Conservation (phyloP, 2,797 vertebrate species). For the Megalops cyprinoides region DNA sequence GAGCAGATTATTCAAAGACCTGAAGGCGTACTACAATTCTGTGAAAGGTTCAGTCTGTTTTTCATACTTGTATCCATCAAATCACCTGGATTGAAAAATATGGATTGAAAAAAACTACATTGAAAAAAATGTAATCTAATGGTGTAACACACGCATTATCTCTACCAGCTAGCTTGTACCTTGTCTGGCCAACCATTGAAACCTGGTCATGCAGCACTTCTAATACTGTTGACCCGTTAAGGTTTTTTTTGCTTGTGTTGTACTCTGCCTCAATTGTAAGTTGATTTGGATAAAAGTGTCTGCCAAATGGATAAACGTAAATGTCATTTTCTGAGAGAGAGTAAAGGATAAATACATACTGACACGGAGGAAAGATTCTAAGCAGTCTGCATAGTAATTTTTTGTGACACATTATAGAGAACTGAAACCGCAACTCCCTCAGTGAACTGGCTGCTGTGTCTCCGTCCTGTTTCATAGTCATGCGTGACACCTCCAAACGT, state of each 20-base stretch:
- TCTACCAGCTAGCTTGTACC: too few relatives aligned
- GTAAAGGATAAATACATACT: not conserved
- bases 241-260: too few relatives aligned
- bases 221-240: too few relatives aligned
- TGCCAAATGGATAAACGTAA: too few relatives aligned
- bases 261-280: too few relatives aligned
- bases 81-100: slow-evolving; percentile 27
- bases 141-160: too few relatives aligned
- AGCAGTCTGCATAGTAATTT: not conserved
- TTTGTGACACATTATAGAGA: not conserved
- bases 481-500: slow-evolving; percentile 88
- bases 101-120: too few relatives aligned
- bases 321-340: not conserved
- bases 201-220: too few relatives aligned
- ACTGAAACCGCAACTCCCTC: not conserved
- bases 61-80: not conserved
- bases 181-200: too few relatives aligned
- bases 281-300: not conserved
- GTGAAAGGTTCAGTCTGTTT: slow-evolving; percentile 80
- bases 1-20: slow-evolving; percentile 85
- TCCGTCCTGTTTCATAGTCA: slow-evolving; percentile 63
- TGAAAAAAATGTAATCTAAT: too few relatives aligned
- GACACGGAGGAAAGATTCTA: not conserved
- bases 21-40: slow-evolving; percentile 83
- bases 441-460: not conserved